phyloP scores from a whole-genome alignment of 2,797 vertebrate genomes.

The Pangasius sanitwongsei region DNA sequence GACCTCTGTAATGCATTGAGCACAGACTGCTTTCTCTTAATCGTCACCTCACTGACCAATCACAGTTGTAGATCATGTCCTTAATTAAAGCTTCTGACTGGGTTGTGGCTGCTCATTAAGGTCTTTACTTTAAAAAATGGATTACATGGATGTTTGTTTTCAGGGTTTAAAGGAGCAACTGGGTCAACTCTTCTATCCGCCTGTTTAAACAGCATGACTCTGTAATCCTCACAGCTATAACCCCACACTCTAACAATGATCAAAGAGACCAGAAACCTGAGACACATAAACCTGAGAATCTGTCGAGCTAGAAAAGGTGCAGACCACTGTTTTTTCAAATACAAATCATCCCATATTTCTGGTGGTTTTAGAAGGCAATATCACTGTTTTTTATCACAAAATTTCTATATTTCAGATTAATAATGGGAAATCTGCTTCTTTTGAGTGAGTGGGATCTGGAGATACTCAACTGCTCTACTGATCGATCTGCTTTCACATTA shows the following conservation, averaged over 20 bases:
- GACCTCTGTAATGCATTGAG: conserved; percentile 25
- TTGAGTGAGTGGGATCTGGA: neutral
- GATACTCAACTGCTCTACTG: neutral
- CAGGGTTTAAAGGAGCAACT: neutral
- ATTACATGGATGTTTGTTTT: conserved; percentile 15
- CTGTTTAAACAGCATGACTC: conserved; percentile 2
- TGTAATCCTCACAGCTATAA: conserved; percentile 14
- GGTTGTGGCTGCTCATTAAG: neutral
- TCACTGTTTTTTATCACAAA: neutral
- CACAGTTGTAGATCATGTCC: neutral
- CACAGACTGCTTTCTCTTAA: conserved; percentile 1
- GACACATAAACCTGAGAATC: neutral
- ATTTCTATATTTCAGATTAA: neutral
- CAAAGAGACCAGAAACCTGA: neutral
- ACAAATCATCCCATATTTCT: neutral
- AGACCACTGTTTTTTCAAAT: neutral
- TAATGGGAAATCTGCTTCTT: neutral
- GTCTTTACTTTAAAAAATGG: conserved; percentile 1
- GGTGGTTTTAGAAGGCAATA: neutral
- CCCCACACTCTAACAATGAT: neutral
- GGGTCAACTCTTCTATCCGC: neutral
- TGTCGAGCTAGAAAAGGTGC: neutral
- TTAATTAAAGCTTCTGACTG: neutral
- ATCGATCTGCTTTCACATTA: neutral
- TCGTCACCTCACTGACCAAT: conserved; percentile 19